Evolutionary conservation across 2,797 vertebrate genomes (phyloP), one percentile per base, ranked within the genome.

Genomic region (Rhynchonycteris naso): DNA sequence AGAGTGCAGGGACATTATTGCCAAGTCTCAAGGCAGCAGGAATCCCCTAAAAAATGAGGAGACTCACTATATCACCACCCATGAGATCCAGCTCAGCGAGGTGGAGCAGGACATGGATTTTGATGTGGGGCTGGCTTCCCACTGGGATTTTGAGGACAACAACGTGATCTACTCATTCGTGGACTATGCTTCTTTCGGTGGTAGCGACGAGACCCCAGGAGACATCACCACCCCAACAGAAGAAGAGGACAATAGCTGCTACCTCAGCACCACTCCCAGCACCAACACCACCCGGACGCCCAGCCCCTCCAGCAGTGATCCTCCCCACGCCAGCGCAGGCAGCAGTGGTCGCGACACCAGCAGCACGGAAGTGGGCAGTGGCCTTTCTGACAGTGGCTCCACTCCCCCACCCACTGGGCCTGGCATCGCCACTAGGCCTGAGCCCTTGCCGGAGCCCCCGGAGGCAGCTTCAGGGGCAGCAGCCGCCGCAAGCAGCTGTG

Each of bases 51-150:
- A 96, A 79, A 98, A 98, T 81, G 99, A 99, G 97, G 99, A 99
- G 97, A 98, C 99, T 2, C 99, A 99, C 98, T 99, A 99, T 85
- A 99, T 99, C 97, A 99, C 99, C 72, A 99, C 99, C 58, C 99
- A 99, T 69, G 99, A 99, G 97, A 99, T 99, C 98, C 99, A 99
- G 97, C 98, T 99, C 91, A 99, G 99, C 1, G 99, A 99, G 97
- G 98, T 99, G 91, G 99, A 99, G 94, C 99, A 99, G 98, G 99
- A 99, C 85, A 99, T 99, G 96, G 99, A 99, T 91, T 98, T 99
- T 66, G 99, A 99, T 0, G 98, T 98, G 26, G 99, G 99, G 16
- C 97, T 98, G 95, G 98, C 98, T 83, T 98, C 99, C 24, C 98
- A 98, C 79, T 99, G 99, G 99, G 99, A 99, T 91, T 99, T 99